Evolutionary conservation across 2,888 invertebrate species (phyloP), one percentile per base, ranked within the genome.

Genomic region (Cryptops parisi): DNA sequence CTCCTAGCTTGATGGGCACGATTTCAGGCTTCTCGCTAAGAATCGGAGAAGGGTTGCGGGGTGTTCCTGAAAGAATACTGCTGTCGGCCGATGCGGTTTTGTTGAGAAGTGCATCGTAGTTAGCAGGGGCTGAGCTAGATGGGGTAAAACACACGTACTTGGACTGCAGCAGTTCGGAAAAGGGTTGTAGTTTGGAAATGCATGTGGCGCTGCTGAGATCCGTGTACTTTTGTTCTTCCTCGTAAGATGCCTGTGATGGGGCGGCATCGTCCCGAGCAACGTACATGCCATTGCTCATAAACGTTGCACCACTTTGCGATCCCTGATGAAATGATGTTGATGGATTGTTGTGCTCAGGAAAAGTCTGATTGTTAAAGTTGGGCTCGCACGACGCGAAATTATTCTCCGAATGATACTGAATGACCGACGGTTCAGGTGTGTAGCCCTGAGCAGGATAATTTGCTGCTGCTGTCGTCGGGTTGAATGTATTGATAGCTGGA

Each of bases 131-230:
- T 6, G 48, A n/a, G 4, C 23, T 2, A 5, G 48, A 21, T 17
- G 26, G 27, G n/a, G 33, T 19, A 38, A 23, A 49, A 26, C 52
- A 49, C 21, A 46, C 23, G 23, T 57, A 57, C 41, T 57, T 57
- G 5, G 57, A 51, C 47, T 55, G 53, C 40, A 57, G 44, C 54
- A 80, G 68, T 59, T 79, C 80, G 4, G 80, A 76, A 63, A 80
- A 80, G 1, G 80, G 76, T 64, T 84, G 83, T 33, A 57, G 39
- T 40, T 57, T 57, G 41, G 57, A 55, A 38, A 53, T 46, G 53
- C 55, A 61, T 49, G 56, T 55, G n/a, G 63, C 60, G 40, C 61
- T 60, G 53, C 62, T 64, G 24, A 65, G 54, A 47, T 65, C 64
- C 17, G 62, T 62, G 54, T 64, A 64, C 45, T 64, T 62, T 24